Base-by-base conservation (phyloP, 2,888 invertebrate genomes). In the Nephrotoma flavescens region DNA sequence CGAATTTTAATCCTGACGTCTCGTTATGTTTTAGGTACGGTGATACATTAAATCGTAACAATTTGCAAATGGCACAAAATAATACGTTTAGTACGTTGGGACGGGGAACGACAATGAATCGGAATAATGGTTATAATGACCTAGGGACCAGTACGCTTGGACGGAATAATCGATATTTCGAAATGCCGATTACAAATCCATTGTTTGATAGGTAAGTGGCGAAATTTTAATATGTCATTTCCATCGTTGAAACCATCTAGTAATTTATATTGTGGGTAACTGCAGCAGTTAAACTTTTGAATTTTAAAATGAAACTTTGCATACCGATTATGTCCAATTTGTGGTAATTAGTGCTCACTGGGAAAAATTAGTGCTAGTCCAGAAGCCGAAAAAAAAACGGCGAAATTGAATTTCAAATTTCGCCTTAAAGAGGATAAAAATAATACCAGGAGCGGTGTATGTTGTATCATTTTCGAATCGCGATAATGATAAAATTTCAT, bases 141-240 rank as follows among this genome's bases (percentile, higher is more conserved):
- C 88, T 91, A 57, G 90, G 90, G 89, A 90, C 90, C 4, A 91
- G 90, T 87, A 91, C 91, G 4, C 88, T 91, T 86, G 91, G 91
- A 11, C 89, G 91, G 31, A 90, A 90, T 85, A 91, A 91, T 87
- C 88, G 89, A 87, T 93, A 93, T 89, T 93, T 93, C 89, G 94
- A 94, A 88, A 92, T 94, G 44, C 94, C 94, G 5, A 94, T 94
- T 86, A 91, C 93, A 86, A 95, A 95, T 90, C 94, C 94, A 0
- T 92, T 94, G 47, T 95, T 94, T 91, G 94, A 93, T 90, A 93
- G 94, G 94, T 94, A 90, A 89, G 87, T 42, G 83, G 41, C 2
- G 31, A 31, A 31, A 31, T 31, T 31, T 31, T 85, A 42, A 42
- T 52, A 12, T 19, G 19, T 42, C 41, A 12, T 12, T 85, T 7